Percentiles rank a stretch among this genome's conserved stretches.
phyloP scores from a whole-genome alignment of 2,797 vertebrate genomes.

The Chelonia mydas region DNA sequence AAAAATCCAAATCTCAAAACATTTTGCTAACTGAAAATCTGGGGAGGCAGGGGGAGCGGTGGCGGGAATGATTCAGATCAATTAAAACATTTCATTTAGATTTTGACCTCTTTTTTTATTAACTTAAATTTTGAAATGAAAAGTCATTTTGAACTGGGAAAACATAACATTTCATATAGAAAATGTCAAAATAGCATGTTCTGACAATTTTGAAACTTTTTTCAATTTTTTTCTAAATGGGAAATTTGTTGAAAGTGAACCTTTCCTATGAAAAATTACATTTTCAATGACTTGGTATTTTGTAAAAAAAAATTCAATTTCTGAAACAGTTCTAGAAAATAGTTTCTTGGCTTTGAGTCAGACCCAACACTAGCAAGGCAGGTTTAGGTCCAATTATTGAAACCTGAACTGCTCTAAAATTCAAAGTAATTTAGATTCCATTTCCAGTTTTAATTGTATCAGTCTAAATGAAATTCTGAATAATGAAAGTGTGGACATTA shows the following conservation, averaged over 20 bases:
- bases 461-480: not conserved
- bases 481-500: not conserved
- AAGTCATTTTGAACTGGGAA: not conserved
- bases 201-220: not conserved
- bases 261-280: not conserved
- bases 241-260: not conserved
- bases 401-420: not conserved
- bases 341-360: not conserved
- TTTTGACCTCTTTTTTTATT: not conserved
- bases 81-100: not conserved
- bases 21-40: not conserved
- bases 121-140: not conserved
- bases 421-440: not conserved
- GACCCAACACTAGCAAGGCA: not conserved
- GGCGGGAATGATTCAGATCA: not conserved
- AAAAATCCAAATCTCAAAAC: not conserved
- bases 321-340: not conserved
- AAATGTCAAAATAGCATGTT: not conserved
- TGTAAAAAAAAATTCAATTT: not conserved
- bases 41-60: not conserved
- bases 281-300: not conserved
- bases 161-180: not conserved
- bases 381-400: not conserved
- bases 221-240: not conserved
- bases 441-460: not conserved